A percentile compares a stretch with the other conserved stretches of the same genome.
phyloP scores from a whole-genome alignment of 2,888 invertebrate genomes.

The Trichopoda pennipes region DNA sequence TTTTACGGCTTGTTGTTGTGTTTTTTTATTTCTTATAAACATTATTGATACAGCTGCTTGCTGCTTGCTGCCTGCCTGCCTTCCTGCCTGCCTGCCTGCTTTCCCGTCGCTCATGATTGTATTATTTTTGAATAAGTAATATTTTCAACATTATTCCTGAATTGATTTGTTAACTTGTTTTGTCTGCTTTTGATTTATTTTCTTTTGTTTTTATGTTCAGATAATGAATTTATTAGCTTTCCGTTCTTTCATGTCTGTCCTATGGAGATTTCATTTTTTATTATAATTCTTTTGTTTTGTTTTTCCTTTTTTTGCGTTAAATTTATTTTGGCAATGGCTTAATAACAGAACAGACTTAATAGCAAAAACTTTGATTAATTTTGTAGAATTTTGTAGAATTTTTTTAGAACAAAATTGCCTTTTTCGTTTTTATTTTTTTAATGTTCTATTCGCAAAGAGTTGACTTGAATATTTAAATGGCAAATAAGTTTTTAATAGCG shows the following conservation, averaged over 20 bases:
- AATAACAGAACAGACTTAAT: no score
- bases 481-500: no score
- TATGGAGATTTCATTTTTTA: background rate
- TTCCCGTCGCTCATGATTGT: conserved; percentile 19
- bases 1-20: conserved; percentile 9
- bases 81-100: no score
- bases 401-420: no score
- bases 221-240: conserved; percentile 21
- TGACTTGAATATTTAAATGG: no score
- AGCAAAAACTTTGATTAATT: no score
- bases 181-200: background rate
- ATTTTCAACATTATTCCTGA: conserved; percentile 54
- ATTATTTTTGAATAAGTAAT: conserved; percentile 50
- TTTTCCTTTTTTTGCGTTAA: background rate
- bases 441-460: no score
- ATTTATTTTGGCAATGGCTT: conserved; percentile 11
- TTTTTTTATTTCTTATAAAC: conserved; percentile 24
- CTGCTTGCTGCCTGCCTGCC: no score
- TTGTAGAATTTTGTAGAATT: no score
- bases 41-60: conserved; percentile 4
- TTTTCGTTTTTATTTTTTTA: no score
- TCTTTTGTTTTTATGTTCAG: conserved; percentile 20
- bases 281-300: conserved; percentile 1
- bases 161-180: conserved; percentile 54
- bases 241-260: conserved; percentile 23